These are phyloP conservation scores for Microplitis demolitor DNA, from an alignment of 1,140 invertebrate species.

Conservation along the genomic window DNA sequence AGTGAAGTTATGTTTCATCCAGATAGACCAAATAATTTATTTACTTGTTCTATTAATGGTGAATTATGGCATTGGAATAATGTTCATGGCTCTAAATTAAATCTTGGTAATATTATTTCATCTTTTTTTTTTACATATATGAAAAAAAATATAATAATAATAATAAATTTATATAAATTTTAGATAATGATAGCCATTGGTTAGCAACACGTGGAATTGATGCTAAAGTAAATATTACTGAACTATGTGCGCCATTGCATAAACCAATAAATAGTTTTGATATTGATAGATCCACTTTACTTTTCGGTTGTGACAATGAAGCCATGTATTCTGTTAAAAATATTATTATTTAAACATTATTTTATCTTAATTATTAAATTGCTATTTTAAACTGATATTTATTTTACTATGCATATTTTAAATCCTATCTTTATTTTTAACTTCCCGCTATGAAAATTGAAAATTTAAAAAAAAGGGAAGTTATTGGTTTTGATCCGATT, in stretches of 20 bases:
- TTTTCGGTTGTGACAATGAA: conserved; percentile 85
- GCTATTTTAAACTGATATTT: too few species aligned
- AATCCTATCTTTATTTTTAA: too few species aligned
- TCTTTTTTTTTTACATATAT: not conserved
- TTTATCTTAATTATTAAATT: too few species aligned
- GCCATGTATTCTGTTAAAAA: conserved; percentile 77
- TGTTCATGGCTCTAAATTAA: conserved; percentile 52
- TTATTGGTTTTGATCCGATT: too few species aligned
- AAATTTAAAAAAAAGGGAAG: too few species aligned
- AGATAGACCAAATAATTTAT: conserved; percentile 79
- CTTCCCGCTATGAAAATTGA: too few species aligned
- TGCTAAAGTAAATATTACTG: conserved; percentile 73
- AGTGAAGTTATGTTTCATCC: conserved; percentile 85
- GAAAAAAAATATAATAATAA: not conserved
- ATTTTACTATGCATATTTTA: too few species aligned
- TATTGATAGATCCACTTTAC: conserved; percentile 70
- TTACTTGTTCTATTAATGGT: conserved; percentile 79
- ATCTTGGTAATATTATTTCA: conserved; percentile 42
- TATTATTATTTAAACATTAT: conserved; percentile 46
- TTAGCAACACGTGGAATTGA: conserved; percentile 69
- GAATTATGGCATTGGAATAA: conserved; percentile 87
- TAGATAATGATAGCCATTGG: conserved; percentile 65
- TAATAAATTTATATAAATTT: conserved; percentile 41
- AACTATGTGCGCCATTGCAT: conserved; percentile 71
- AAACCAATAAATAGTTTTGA: conserved; percentile 82